These are phyloP conservation scores for Calyptommatus sinebrachiatus DNA, from an alignment of 2,113 vertebrate species.

Conservation along the genomic window DNA sequence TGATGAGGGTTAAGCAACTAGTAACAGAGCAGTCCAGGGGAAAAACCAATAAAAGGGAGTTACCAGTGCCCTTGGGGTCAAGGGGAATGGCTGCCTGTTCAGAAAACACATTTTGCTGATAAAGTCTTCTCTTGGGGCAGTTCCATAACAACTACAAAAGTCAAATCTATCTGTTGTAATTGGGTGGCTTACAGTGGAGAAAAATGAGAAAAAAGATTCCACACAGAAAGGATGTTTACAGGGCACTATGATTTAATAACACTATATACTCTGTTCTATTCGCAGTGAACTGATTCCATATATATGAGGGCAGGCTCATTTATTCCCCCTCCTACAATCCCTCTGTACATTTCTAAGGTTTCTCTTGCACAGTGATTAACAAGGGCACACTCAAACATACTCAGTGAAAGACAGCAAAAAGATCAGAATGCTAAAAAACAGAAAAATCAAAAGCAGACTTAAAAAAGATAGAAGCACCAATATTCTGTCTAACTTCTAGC, in stretches of 20 bases:
- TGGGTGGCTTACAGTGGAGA: not conserved
- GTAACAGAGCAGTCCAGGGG: constrained; percentile 5
- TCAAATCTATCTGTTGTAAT: not conserved
- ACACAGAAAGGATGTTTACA: constrained; percentile 18
- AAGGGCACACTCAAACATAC: too few relatives aligned
- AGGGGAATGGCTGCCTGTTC: not conserved
- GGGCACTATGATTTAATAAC: too few relatives aligned
- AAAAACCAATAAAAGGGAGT: not conserved
- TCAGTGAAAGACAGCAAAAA: too few relatives aligned
- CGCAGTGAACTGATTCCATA: too few relatives aligned
- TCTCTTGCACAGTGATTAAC: not conserved
- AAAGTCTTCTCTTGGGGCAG: not conserved
- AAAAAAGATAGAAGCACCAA: too few relatives aligned
- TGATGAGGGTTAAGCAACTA: not conserved
- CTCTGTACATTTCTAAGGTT: too few relatives aligned
- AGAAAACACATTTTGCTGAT: not conserved
- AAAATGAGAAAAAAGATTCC: not conserved
- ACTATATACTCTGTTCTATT: too few relatives aligned
- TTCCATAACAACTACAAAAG: constrained; percentile 19
- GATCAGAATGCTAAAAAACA: too few relatives aligned
- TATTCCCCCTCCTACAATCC: too few relatives aligned
- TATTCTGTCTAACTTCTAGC: too few relatives aligned
- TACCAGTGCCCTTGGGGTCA: constrained; percentile 6
- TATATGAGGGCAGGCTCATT: too few relatives aligned
- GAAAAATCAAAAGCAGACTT: too few relatives aligned